phyloP scores from a whole-genome alignment of 2,113 vertebrate genomes.

The Petroica traversi region DNA sequence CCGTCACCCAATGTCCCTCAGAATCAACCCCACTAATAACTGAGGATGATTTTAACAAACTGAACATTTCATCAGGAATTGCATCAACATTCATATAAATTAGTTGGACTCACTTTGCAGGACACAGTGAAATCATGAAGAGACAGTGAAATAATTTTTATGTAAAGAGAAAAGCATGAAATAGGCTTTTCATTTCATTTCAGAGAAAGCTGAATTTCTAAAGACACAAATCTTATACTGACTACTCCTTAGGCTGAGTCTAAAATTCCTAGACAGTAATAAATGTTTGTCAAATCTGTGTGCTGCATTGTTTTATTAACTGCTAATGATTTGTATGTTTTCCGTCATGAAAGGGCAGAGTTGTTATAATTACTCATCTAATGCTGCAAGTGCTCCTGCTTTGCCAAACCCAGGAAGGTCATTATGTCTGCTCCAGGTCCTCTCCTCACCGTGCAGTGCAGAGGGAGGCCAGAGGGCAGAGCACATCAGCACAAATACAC shows the following conservation, averaged over 20 bases:
- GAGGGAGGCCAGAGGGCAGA: not conserved
- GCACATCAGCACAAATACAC: not conserved
- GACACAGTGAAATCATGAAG: not conserved
- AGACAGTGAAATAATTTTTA: not conserved
- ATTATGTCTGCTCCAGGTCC: not conserved
- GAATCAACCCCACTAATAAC: not conserved
- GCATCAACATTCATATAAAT: not conserved
- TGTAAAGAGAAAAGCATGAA: not conserved
- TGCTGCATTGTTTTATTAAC: not conserved
- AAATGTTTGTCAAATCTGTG: not conserved
- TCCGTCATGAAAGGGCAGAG: not conserved
- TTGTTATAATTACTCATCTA: not conserved
- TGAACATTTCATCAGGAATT: not conserved
- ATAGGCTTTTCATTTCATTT: not conserved
- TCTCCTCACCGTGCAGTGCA: not conserved
- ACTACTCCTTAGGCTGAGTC: not conserved
- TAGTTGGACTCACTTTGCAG: not conserved
- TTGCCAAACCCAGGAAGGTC: not conserved
- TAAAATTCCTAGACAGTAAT: not conserved
- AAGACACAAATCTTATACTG: not conserved
- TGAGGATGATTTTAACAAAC: not conserved
- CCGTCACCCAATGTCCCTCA: not conserved
- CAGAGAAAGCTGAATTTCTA: not conserved
- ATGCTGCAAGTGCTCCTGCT: not conserved
- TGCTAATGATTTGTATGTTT: not conserved